Percentiles rank a stretch among this genome's conserved stretches.
Conservation (phyloP, 2,888 invertebrate genomes). For the Anagyrus pseudococci region DNA sequence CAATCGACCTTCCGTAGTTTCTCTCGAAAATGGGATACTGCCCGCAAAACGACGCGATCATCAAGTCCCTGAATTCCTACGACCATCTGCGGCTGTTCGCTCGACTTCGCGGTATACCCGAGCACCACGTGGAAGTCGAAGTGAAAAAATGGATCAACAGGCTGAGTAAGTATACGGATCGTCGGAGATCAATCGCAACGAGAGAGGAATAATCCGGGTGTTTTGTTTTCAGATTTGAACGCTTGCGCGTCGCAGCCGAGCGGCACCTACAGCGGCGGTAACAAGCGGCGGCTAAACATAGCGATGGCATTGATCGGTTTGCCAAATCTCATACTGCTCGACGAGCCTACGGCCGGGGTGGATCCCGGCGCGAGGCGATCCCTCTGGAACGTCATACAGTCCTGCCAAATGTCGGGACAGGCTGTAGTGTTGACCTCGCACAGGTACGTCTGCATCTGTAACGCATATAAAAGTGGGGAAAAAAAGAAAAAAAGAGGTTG, state of each 20-base stretch:
- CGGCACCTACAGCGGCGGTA: conserved; percentile 74
- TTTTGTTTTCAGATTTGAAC: conserved; percentile 51
- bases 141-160: conserved; percentile 68
- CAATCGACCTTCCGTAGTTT: conserved; percentile 65
- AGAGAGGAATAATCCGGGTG: not conserved
- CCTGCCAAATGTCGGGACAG: conserved; percentile 64
- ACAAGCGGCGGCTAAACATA: conserved; percentile 79
- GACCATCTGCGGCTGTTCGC: conserved; percentile 78
- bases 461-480: not conserved
- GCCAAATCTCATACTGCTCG: conserved; percentile 73
- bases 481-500: too few species aligned
- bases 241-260: conserved; percentile 55
- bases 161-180: conserved; percentile 61
- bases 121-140: conserved; percentile 60
- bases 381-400: conserved; percentile 70
- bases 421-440: conserved; percentile 75
- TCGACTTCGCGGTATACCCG: conserved; percentile 72
- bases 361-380: conserved; percentile 73
- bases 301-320: conserved; percentile 78
- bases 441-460: conserved; percentile 62
- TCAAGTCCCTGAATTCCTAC: conserved; percentile 77
- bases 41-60: conserved; percentile 86
- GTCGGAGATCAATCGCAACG: not conserved
- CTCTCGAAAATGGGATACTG: conserved; percentile 84
- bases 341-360: conserved; percentile 78